Percentiles rank a stretch among this genome's conserved stretches.
phyloP scores from a whole-genome alignment of 2,113 vertebrate species.

The Alces alces region DNA sequence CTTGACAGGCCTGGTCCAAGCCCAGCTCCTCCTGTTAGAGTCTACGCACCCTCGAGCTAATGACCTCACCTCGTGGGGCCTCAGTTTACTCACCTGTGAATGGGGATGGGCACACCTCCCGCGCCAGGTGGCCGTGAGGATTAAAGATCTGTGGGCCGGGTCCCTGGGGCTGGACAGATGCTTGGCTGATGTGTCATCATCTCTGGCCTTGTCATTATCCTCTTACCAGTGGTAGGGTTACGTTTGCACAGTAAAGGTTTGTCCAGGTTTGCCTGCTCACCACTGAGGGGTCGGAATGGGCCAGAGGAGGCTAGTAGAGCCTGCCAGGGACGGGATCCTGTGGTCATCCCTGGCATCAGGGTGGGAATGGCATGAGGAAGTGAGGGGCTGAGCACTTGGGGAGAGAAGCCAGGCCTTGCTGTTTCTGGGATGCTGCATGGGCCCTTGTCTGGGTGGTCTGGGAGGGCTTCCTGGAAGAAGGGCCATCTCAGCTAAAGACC shows the following conservation, averaged over 20 bases:
- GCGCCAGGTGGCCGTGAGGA: neutral
- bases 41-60: neutral
- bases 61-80: neutral
- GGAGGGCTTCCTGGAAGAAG: neutral
- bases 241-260: neutral
- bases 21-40: neutral
- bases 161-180: neutral
- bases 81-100: neutral
- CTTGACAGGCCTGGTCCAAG: neutral
- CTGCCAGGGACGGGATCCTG: neutral
- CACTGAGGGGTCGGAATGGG: neutral
- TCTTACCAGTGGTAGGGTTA: neutral
- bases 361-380: neutral
- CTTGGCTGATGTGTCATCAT: neutral
- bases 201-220: neutral
- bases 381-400: neutral
- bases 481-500: neutral
- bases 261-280: neutral
- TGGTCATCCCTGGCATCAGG: neutral
- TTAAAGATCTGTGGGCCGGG: neutral
- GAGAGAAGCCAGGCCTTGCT: neutral
- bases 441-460: neutral
- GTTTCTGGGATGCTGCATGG: neutral
- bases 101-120: neutral
- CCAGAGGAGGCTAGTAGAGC: neutral